Evolutionary conservation across 2,113 vertebrate species (phyloP).

Genomic region (Dascyllus trimaculatus): DNA sequence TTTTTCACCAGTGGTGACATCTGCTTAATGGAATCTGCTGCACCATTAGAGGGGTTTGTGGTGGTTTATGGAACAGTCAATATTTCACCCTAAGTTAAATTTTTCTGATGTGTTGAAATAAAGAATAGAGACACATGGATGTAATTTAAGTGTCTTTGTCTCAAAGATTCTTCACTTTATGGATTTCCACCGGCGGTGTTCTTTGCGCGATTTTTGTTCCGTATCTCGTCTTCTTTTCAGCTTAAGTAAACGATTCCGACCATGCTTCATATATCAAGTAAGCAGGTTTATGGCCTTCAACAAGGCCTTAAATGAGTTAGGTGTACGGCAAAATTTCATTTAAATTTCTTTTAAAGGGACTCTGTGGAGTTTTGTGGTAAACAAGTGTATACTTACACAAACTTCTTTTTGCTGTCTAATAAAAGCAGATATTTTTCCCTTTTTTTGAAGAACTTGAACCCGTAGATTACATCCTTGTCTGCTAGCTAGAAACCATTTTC

Average conservation of each 20-base stretch:
- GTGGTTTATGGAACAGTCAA: slow-evolving; percentile 6
- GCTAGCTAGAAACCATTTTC: too few species aligned
- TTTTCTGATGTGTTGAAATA: slow-evolving; percentile 76
- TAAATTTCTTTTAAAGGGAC: background rate
- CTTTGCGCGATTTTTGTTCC: slow-evolving; percentile 3
- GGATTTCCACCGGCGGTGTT: slow-evolving; percentile 1
- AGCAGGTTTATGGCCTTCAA: too few species aligned
- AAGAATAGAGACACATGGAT: slow-evolving; percentile 69
- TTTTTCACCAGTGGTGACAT: slow-evolving; percentile 36
- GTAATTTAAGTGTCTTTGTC: slow-evolving; percentile 78
- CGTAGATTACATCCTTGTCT: too few species aligned
- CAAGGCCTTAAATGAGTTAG: too few species aligned
- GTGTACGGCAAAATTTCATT: background rate
- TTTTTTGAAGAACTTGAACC: too few species aligned
- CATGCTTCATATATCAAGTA: too few species aligned
- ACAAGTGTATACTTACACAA: background rate
- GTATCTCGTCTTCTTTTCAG: slow-evolving; percentile 1
- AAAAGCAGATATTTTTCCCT: too few species aligned
- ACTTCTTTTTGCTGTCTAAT: too few species aligned
- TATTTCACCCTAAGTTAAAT: slow-evolving; percentile 6
- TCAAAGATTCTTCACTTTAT: slow-evolving; percentile 68
- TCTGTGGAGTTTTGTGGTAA: background rate
- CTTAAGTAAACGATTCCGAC: too few species aligned
- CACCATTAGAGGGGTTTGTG: slow-evolving; percentile 20
- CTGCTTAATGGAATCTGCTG: slow-evolving; percentile 21